Percentiles rank a stretch among this genome's conserved stretches.
phyloP scores from a whole-genome alignment of 2,888 invertebrate species.

The Lasiommata megera region DNA sequence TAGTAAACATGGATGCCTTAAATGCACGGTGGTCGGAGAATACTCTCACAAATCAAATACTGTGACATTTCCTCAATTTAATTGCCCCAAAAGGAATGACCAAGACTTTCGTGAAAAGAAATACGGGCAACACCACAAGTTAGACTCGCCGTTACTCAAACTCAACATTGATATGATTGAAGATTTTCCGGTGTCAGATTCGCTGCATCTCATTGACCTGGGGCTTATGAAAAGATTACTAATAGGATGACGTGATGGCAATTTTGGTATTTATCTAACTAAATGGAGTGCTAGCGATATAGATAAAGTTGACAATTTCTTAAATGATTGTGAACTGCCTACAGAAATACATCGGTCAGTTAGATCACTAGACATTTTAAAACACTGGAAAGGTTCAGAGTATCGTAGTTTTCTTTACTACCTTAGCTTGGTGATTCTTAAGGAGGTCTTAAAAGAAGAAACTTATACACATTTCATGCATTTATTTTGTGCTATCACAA shows the following conservation, averaged over 20 bases:
- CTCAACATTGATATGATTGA: constrained; percentile 6
- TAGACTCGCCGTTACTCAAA: constrained; percentile 12
- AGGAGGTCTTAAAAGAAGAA: constrained; percentile 20
- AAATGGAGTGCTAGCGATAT: constrained; percentile 15
- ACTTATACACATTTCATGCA: not conserved
- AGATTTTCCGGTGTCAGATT: constrained; percentile 21
- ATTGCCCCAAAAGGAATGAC: constrained; percentile 23
- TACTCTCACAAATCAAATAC: constrained; percentile 36
- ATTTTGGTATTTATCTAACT: constrained; percentile 29
- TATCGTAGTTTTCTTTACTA: constrained; percentile 33
- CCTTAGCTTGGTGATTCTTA: constrained; percentile 29
- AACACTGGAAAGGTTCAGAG: constrained; percentile 31
- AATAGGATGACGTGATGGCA: constrained; percentile 33
- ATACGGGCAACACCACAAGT: constrained; percentile 27
- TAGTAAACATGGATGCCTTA: constrained; percentile 30
- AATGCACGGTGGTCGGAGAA: constrained; percentile 34
- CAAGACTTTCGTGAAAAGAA: constrained; percentile 25
- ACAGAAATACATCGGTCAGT: constrained; percentile 13
- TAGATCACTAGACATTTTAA: constrained; percentile 20
- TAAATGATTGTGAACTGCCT: constrained; percentile 1
- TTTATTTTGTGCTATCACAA: constrained; percentile 30
- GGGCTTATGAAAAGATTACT: constrained; percentile 35
- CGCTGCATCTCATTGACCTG: constrained; percentile 32
- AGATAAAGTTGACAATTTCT: not conserved
- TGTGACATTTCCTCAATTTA: constrained; percentile 18